Base-by-base conservation (phyloP, 2,888 invertebrate genomes). In the Diploptera punctata region DNA sequence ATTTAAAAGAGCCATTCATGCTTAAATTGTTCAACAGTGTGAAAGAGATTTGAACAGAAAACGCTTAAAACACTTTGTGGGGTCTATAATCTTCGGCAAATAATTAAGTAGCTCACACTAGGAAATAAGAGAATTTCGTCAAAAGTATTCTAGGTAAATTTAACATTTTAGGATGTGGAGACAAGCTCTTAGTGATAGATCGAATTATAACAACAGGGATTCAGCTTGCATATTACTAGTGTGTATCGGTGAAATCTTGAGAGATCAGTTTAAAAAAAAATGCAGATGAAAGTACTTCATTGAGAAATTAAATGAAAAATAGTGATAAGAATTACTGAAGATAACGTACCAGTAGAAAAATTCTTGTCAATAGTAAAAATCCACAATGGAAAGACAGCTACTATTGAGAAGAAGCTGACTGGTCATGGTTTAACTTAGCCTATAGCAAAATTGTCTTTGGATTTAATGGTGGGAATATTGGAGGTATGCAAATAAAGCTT, bases 231-330 rank as follows among this genome's bases (percentile, higher is more conserved):
- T 19, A 4, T 13, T 57, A 18, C 2, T 13, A 21, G 57, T 18
- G 10, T 21, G 21, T 18, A 9, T 57, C 19, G 9, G 57, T 19
- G 57, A 57, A 57, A 21, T 57, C 9, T 57, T 57, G 21, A 57
- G 21, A 21, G 3, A 13, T 19, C 13, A n/a, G 2, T 18, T 57
- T 2, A n/a, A 57, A 26, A 19, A 7, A n/a, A 57, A 16, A 2
- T 13, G 26, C 3, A n/a, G n/a, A n/a, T n/a, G n/a, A n/a, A n/a
- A n/a, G n/a, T n/a, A n/a, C n/a, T n/a, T n/a, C n/a, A 43, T 21
- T 57, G 62, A 21, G 43, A 19, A 43, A 70, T 68, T 21, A 62
- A 73, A 71, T 68, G 61, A 19, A 67, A 73, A 26, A 54, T 47
- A 43, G 43, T 67, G 21, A 31, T 33, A 43, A 61, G 3, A 57